Base-by-base conservation (phyloP, 2,888 invertebrate species). In the Tortricodes alternella region DNA sequence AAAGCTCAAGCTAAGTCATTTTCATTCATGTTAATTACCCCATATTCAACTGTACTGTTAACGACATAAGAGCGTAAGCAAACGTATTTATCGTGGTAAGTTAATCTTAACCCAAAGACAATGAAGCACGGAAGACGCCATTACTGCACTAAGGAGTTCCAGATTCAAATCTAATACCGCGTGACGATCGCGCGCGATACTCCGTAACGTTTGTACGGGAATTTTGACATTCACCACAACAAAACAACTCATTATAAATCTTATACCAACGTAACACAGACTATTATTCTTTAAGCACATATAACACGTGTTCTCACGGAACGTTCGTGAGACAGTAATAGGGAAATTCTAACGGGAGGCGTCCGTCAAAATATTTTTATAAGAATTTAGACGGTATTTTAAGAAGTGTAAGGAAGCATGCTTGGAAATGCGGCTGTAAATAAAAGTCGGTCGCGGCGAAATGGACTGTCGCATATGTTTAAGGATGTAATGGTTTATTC, bases 111-210 rank as follows among this genome's bases (percentile, higher is more conserved):
- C 19, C 23, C 46, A 27, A 43, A 53, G 67, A 66, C 65, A 68
- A 68, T 64, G 59, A 58, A 67, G 67, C 66, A 66, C 67, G 75
- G 76, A 77, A 80, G 78, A 78, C 73, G 69, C 74, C 76, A 78
- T 83, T 83, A 83, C 70, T 71, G 70, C 73, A 78, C 76, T 78
- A 83, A 82, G 78, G 80, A 81, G 82, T 85, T 83, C 80, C 79
- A 83, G 80, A 87, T 87, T 83, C 78, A 78, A 82, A 86, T 85
- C 83, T 82, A 83, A 84, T 82, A 83, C 79, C 65, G 80, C 85
- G 83, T 85, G 87, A 86, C 85, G 80, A 76, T 76, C 70, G 74
- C 71, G 67, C 72, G 77, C 76, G 71, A 78, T 76, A 74, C 72
- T 71, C 70, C 67, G 67, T 72, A 73, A 78, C 73, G 70, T 73